Base-by-base conservation (phyloP, 1,140 invertebrate species). In the Brachionus rotundiformis region DNA sequence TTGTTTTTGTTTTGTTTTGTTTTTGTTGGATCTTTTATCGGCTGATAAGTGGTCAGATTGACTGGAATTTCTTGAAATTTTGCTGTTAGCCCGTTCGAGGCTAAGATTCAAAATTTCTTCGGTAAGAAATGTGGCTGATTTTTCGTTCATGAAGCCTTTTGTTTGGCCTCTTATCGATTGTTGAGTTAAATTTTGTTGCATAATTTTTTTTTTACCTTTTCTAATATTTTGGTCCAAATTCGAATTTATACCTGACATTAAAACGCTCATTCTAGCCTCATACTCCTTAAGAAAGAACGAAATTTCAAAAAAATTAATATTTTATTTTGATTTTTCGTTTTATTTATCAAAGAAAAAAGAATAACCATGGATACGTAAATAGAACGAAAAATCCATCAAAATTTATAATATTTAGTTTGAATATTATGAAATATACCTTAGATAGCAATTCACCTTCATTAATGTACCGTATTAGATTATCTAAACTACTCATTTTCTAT, bases 301-400 rank as follows among this genome's bases (percentile, higher is more conserved):
- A 63, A 27, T 29, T 63, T 27, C n/a, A 68, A 68, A 68, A 68
- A 68, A 68, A 68, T 33, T 36, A 68, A 68, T 16, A 36, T 63
- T 63, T 33, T 29, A 29, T 63, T 63, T 63, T 63, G 61, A 63
- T 63, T 63, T 63, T 63, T 63, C 61, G 29, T 33, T 71, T 71
- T 71, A 71, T 71, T 71, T 71, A 39, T 29, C 25, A 63, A 63
- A 63, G 29, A 63, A 63, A n/a, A 8, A 63, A 68, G 41, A 73
- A 73, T 73, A 73, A 73, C 68, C 39, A 73, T 73, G 68, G 68
- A 73, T 5, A 73, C 68, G 39, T 16, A n/a, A 73, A 44, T 41
- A 71, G 33, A 71, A 73, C 36, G 41, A 73, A 47, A 73, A 11
- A 73, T 73, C 39, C 63, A 13, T 33, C 31, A 68, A 68, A 68